Percentiles rank a stretch among this genome's conserved stretches.
These are phyloP conservation scores for Drosophila tanythrix DNA, from an alignment of 2,888 invertebrate genomes.

Conservation along the genomic window DNA sequence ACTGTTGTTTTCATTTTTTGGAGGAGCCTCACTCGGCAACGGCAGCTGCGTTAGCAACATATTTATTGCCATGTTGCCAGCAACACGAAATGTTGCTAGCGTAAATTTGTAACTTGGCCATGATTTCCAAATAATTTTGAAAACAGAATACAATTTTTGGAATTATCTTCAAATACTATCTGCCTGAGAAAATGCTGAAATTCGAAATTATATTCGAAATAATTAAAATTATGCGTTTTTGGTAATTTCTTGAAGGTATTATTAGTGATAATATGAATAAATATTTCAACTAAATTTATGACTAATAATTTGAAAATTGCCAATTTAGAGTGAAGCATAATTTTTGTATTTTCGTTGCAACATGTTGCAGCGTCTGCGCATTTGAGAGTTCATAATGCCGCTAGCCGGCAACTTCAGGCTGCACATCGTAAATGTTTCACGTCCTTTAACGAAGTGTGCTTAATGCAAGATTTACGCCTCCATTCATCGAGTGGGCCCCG, in stretches of 20 bases:
- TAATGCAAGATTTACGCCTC: conserved; percentile 77
- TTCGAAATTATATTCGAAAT: not conserved
- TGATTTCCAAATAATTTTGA: not conserved
- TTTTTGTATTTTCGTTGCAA: not conserved
- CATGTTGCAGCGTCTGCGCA: conserved; percentile 75
- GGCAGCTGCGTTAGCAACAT: conserved; percentile 27
- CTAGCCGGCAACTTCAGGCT: conserved; percentile 12
- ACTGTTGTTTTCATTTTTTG: conserved; percentile 43
- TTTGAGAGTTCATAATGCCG: conserved; percentile 2
- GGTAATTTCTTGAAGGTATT: accelerated
- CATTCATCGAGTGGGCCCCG: conserved; percentile 70
- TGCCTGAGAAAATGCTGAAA: not conserved
- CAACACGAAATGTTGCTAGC: conserved; percentile 47
- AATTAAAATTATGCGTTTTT: not conserved
- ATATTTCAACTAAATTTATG: accelerated
- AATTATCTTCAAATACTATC: not conserved
- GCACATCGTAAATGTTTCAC: conserved; percentile 54
- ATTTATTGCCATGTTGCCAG: conserved; percentile 44
- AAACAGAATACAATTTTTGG: not conserved
- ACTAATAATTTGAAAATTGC: not conserved
- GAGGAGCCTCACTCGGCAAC: conserved; percentile 63
- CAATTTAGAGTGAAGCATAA: not conserved
- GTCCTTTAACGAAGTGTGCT: conserved; percentile 56
- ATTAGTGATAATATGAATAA: not conserved
- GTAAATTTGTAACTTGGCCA: not conserved